Base-by-base conservation (phyloP, 1,140 invertebrate species). In the Rhopalosiphum padi region DNA sequence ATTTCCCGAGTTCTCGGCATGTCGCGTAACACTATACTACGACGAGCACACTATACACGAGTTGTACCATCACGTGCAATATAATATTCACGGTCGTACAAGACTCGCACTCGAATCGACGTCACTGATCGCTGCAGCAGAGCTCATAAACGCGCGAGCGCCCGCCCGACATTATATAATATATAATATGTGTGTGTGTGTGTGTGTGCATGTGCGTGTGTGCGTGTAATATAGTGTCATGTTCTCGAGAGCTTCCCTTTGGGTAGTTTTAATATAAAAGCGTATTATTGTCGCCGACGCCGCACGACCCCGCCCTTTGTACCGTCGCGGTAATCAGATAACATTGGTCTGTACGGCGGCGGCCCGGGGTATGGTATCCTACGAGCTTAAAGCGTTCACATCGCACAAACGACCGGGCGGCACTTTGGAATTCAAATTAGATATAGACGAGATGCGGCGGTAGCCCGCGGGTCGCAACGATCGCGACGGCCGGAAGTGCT, bases 341-440 rank as follows among this genome's bases (percentile, higher is more conserved):
- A 93, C 91, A 55, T 93, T 35, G n/a, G 91, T 92, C 53, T 46
- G n/a, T 0, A 21, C 25, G 41, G 43, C 85, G 15, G 25, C 85
- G 77, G n/a, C 5, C 5, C 55, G 25, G 55, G 25, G 55, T 41
- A 7, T 41, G 41, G 46, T 37, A 85, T 51, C 46, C 55, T 23
- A 9, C 46, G 46, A 85, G 43, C 48, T 93, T 53, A 43, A 93
- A 93, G 91, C 48, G 82, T 53, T 91, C n/a, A 22, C n/a, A 51
- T 15, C 43, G 30, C 77, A 51, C 91, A 53, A 85, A 85, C 91
- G 82, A 91, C 43, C 90, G 48, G 35, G 11, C 35, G 91, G 82
- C 23, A 37, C 91, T 93, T 41, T 93, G 91, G 91, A 93, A 93
- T 93, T 93, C 82, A 93, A 93, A 93, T 93, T 93, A 93, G 91